Percentiles rank a stretch among this genome's conserved stretches.
Evolutionary conservation across 2,797 vertebrate species (phyloP).

Genomic region (Manis pentadactyla): DNA sequence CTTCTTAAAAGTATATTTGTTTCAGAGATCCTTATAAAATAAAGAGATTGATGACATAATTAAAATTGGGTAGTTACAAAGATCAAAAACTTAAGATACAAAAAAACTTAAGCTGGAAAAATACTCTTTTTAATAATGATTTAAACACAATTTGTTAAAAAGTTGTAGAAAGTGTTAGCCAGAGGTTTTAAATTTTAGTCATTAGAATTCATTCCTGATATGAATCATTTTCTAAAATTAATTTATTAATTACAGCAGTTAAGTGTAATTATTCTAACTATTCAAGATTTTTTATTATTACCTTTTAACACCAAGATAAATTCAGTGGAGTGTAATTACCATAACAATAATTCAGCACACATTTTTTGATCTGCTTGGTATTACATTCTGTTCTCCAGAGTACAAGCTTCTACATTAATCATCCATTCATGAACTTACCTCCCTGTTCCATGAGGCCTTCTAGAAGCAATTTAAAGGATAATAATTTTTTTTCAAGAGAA

Average conservation of each 20-base stretch:
- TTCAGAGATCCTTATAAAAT: not conserved
- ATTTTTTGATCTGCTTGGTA: slow-evolving; percentile 82
- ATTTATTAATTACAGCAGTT: slow-evolving; percentile 88
- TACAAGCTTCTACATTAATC: slow-evolving; percentile 80
- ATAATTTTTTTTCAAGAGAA: slow-evolving; percentile 60
- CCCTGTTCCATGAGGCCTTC: slow-evolving; percentile 71
- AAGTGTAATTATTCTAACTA: slow-evolving; percentile 86
- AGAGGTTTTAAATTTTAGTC: slow-evolving; percentile 79
- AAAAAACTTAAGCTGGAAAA: slow-evolving; percentile 24
- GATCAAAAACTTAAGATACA: not conserved
- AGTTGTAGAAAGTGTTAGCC: slow-evolving; percentile 46
- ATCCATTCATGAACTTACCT: slow-evolving; percentile 79
- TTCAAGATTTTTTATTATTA: slow-evolving; percentile 84
- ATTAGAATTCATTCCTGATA: slow-evolving; percentile 81
- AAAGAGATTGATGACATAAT: not conserved
- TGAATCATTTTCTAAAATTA: slow-evolving; percentile 85
- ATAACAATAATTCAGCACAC: slow-evolving; percentile 86
- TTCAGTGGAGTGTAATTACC: slow-evolving; percentile 85
- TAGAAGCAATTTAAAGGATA: slow-evolving; percentile 75
- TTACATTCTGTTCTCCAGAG: slow-evolving; percentile 83
- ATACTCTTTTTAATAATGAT: slow-evolving; percentile 48
- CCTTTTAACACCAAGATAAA: slow-evolving; percentile 85
- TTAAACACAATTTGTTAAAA: slow-evolving; percentile 74
- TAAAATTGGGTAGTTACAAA: not conserved
- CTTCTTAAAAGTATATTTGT: not conserved